phyloP scores from a whole-genome alignment of 2,797 vertebrate species.

The Adrianichthys oophorus region DNA sequence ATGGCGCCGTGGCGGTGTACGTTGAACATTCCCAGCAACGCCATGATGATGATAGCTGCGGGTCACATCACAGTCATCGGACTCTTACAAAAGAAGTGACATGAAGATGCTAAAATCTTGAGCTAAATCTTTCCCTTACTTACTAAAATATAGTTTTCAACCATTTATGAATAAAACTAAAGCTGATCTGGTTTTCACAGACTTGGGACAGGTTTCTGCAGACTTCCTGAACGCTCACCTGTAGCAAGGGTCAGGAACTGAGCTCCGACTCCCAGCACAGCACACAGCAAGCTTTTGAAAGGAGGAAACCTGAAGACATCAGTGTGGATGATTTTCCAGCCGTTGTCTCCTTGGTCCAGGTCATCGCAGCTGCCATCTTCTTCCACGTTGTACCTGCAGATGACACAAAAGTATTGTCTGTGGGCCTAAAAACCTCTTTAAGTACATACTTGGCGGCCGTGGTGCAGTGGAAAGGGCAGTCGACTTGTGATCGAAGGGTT shows the following conservation, averaged over 20 bases:
- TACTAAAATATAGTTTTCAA: too few species aligned
- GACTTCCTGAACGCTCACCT: constrained; percentile 68
- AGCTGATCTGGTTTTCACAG: neutral
- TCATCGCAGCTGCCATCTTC: constrained; percentile 88
- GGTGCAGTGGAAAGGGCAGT: too few species aligned
- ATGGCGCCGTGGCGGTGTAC: constrained; percentile 92
- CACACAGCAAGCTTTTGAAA: constrained; percentile 87
- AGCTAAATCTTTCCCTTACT: too few species aligned
- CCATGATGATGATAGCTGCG: constrained; percentile 89
- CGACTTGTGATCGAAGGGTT: too few species aligned
- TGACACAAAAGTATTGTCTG: constrained; percentile 1
- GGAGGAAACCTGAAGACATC: constrained; percentile 93
- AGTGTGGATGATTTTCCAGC: constrained; percentile 95
- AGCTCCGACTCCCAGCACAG: constrained; percentile 88
- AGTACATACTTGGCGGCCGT: too few species aligned
- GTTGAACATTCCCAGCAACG: constrained; percentile 90
- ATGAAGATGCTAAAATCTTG: too few species aligned
- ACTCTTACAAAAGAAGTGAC: neutral
- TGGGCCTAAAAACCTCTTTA: too few species aligned
- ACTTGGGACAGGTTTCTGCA: neutral
- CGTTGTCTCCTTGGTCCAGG: constrained; percentile 91
- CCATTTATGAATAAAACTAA: too few species aligned
- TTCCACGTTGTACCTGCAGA: constrained; percentile 88
- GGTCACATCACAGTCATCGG: neutral
- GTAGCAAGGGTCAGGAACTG: constrained; percentile 92